Evolutionary conservation across 1,140 invertebrate genomes (phyloP), one percentile per base, ranked within the genome.

Genomic region (Choristoneura fumiferana): DNA sequence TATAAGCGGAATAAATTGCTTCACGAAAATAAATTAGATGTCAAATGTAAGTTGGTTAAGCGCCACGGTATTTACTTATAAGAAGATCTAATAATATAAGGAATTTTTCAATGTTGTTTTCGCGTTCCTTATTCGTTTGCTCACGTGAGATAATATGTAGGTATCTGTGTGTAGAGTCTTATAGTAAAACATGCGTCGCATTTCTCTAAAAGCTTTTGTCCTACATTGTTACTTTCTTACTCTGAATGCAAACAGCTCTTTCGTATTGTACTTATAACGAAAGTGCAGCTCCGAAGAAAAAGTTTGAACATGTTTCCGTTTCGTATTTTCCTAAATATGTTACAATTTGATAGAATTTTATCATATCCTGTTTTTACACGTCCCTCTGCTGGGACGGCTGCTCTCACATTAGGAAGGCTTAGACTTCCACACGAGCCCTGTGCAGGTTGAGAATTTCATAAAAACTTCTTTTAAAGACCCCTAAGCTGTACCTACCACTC

Each of bases 151-250:
- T 29, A 29, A 29, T 4, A 22, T 43, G 10, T 49, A 64, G 29
- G 14, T 22, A 14, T 43, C 55, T 67, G 52, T 62, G 37, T 57
- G n/a, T 5, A 56, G 34, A 62, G 58, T 58, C 58, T 60, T 67
- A 54, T 56, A 58, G 62, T 66, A n/a, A n/a, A n/a, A 69, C 68
- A 61, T 57, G 58, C 60, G 45, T 62, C 69, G 59, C 56, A 56
- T 65, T 66, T 66, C 62, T 72, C 71, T 76, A 76, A 79, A 79
- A 79, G 73, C 76, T 79, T 79, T 79, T 67, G 68, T 69, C 65
- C 62, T 54, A 67, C 58, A 54, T 45, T 56, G 64, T 69, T 73
- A 71, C 71, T 74, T 74, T 56, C 71, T 67, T 57, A 62, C 57
- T 64, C 65, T 62, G 43, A 6, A 3, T 29, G n/a, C 6, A 3